Conservation (phyloP, 2,888 invertebrate genomes). For the Amphipyra berbera region DNA sequence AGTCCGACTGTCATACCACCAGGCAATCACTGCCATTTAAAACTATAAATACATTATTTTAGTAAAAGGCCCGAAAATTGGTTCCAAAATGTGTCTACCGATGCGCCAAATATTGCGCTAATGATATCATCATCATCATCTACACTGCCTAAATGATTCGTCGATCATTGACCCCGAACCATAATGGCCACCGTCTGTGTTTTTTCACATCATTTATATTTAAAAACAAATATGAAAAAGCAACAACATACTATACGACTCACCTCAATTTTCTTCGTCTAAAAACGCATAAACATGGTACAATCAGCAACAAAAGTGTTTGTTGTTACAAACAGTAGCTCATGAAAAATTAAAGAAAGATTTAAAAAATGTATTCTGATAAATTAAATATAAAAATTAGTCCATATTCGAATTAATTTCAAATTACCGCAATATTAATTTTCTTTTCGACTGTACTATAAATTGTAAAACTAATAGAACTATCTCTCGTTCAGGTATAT, state of each 20-base stretch:
- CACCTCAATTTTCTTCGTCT: conserved; percentile 8
- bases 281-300: background rate
- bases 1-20: too few relatives aligned
- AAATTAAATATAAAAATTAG: too few relatives aligned
- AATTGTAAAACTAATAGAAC: conserved; percentile 48
- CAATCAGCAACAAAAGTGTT: too few relatives aligned
- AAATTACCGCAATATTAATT: too few relatives aligned
- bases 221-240: conserved; percentile 10
- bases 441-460: background rate
- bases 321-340: too few relatives aligned
- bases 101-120: conserved; percentile 12
- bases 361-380: too few relatives aligned
- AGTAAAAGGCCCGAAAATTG: conserved; percentile 1
- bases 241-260: conserved; percentile 4
- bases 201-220: conserved; percentile 13
- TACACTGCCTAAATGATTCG: conserved; percentile 10
- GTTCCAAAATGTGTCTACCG: background rate
- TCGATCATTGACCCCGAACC: conserved; percentile 35
- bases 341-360: too few relatives aligned
- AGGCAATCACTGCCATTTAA: too few relatives aligned
- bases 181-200: conserved; percentile 12
- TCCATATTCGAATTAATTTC: too few relatives aligned
- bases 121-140: conserved; percentile 47
- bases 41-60: background rate
- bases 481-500: conserved; percentile 30